These are phyloP conservation scores for Acanthopleura granulata DNA, from an alignment of 2,888 invertebrate species.

Conservation along the genomic window DNA sequence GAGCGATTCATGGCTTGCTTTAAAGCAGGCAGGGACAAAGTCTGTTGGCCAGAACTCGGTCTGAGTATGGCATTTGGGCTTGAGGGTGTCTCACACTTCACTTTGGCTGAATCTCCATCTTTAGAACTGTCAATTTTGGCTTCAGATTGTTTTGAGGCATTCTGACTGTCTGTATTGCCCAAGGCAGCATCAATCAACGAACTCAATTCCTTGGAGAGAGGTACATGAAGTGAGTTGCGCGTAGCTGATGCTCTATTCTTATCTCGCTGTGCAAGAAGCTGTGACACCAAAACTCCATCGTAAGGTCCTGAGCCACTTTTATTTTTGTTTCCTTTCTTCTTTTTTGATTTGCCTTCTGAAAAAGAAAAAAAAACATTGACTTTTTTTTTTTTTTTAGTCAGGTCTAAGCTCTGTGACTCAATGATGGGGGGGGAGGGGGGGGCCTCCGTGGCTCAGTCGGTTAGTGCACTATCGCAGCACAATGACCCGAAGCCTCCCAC, in stretches of 20 bases:
- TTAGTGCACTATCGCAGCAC: no score
- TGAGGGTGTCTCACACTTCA: background rate
- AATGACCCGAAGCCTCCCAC: no score
- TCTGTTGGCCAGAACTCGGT: background rate
- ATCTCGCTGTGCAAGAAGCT: slow-evolving; percentile 58
- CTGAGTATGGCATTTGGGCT: background rate
- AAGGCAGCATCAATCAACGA: slow-evolving; percentile 11
- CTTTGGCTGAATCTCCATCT: background rate
- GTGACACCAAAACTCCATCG: slow-evolving; percentile 58
- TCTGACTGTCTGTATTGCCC: background rate
- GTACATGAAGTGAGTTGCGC: background rate
- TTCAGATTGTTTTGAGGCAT: background rate
- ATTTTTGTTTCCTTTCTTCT: slow-evolving; percentile 29
- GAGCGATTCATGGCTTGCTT: background rate
- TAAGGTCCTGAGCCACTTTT: slow-evolving; percentile 38
- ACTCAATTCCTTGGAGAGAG: slow-evolving; percentile 12
- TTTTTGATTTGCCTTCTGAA: slow-evolving; percentile 33
- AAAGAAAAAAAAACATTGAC: slow-evolving; percentile 21
- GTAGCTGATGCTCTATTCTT: slow-evolving; percentile 29
- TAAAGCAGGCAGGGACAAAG: background rate
- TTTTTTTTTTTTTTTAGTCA: no score
- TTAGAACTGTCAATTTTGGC: background rate
- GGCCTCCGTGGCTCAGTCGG: no score
- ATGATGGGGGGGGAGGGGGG: no score
- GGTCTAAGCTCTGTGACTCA: no score